Conservation (phyloP, 2,113 vertebrate genomes). For the Accipiter virgatus region DNA sequence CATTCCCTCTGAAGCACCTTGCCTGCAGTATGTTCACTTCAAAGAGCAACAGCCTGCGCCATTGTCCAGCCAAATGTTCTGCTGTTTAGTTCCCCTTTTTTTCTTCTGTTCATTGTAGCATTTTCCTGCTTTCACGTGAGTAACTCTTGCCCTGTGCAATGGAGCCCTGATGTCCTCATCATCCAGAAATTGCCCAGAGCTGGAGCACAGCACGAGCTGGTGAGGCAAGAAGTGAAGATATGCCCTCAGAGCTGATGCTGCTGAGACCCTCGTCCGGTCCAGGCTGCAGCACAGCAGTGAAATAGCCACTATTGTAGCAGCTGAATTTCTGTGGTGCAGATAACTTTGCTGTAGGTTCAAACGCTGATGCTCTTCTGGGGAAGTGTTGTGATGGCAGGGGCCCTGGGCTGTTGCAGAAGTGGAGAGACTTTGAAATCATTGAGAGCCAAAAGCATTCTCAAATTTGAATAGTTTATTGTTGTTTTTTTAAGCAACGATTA, state of each 20-base stretch:
- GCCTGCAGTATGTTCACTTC: background rate
- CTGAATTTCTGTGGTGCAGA: background rate
- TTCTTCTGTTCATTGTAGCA: background rate
- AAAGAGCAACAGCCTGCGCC: background rate
- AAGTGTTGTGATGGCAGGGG: background rate
- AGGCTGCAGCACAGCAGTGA: background rate
- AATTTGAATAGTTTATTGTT: background rate
- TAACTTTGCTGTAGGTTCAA: background rate
- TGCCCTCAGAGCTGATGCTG: background rate
- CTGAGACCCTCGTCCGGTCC: background rate
- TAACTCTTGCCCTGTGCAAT: background rate
- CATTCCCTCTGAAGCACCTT: background rate
- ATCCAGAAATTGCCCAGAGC: background rate
- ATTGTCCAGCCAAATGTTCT: background rate
- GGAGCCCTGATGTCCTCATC: background rate
- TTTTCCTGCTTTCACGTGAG: background rate
- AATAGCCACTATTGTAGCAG: background rate
- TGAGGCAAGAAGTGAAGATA: background rate
- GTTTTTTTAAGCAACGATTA: background rate
- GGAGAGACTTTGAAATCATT: background rate
- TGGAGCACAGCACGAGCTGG: background rate
- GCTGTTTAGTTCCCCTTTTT: background rate
- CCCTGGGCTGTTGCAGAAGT: background rate
- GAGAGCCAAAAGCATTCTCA: background rate
- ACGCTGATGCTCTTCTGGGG: background rate